Base-by-base conservation (phyloP, 35 echinoderm and acorn worm genomes). In the Ophiothrix spiculata region DNA sequence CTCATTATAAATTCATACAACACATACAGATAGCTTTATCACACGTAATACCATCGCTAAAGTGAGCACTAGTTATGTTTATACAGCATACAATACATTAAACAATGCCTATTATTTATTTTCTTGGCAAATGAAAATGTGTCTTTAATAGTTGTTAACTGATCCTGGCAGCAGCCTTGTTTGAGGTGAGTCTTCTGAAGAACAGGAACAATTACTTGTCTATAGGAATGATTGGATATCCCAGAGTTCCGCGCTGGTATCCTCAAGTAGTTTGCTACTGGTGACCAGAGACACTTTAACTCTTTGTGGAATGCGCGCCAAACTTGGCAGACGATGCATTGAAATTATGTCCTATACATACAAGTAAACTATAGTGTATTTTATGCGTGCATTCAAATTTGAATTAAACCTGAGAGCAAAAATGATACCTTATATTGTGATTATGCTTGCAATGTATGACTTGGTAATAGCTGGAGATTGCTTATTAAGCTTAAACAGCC, bases 201-300 rank as follows among this genome's bases (percentile, higher is more conserved):
- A 15, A 69, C 60, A 69, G 60, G 60, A 69, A 69, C 60, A 69
- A 69, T 69, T 69, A 69, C 60, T 69, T 69, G 60, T 69, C 29
- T 25, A 69, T 69, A n/a, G 60, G 60, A 69, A 25, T 69, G 10
- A 6, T 25, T 69, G 60, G 60, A 69, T 69, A 69, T 69, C 60
- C 60, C 60, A 10, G 2, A 15, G 60, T 69, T 69, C 60, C 60
- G 60, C 23, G 60, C 8, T 69, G 60, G 60, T 69, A 69, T 69
- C 60, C 60, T 69, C 60, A 69, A 69, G 60, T n/a, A 8, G 21
- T 8, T 11, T 54, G 8, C 45, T 25, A 28, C 29, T 15, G 60
- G 3, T 69, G 25, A 15, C 60, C 4, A 69, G 19, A 10, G 42
- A 6, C 6, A 49, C 19, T 6, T 49, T 19, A 49, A 49, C 6